A percentile compares a stretch with the other conserved stretches of the same genome.
These are phyloP conservation scores for Hyles lineata DNA, from an alignment of 2,888 invertebrate genomes.

Conservation along the genomic window DNA sequence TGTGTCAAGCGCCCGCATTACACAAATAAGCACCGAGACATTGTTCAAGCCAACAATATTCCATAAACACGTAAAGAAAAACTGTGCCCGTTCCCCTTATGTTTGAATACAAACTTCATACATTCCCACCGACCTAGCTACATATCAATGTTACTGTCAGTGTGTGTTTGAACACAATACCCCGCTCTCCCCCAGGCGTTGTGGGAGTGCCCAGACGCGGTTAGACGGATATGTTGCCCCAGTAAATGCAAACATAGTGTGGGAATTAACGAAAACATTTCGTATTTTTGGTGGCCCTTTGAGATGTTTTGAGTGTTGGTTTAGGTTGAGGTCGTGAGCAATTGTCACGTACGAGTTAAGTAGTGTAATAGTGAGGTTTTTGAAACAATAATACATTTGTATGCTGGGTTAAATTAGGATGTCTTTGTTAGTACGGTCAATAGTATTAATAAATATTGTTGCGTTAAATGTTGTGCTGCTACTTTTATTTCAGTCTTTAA, in stretches of 20 bases:
- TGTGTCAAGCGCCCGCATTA: background rate
- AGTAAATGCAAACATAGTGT: conserved; percentile 26
- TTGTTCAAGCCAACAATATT: conserved; percentile 34
- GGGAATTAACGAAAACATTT: conserved; percentile 24
- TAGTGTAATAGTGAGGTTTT: no score
- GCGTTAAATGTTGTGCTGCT: no score
- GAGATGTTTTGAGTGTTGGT: background rate
- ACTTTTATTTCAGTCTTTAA: no score
- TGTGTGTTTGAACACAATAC: conserved; percentile 51
- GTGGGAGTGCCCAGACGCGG: conserved; percentile 46
- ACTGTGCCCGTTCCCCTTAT: conserved; percentile 39
- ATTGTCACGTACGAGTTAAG: background rate
- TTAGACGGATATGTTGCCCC: conserved; percentile 28
- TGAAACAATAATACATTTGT: no score
- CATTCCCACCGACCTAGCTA: conserved; percentile 39
- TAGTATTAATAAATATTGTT: no score
- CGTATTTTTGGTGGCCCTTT: conserved; percentile 13
- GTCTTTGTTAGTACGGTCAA: no score
- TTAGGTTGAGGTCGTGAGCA: background rate
- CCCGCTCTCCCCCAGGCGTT: conserved; percentile 46
- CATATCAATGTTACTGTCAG: conserved; percentile 41
- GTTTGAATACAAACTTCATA: conserved; percentile 46
- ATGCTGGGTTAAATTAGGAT: no score
- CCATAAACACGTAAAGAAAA: conserved; percentile 38
- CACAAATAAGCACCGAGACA: conserved; percentile 3